These are phyloP conservation scores for Heliconius himera DNA, from an alignment of 1,140 invertebrate species.

Conservation along the genomic window DNA sequence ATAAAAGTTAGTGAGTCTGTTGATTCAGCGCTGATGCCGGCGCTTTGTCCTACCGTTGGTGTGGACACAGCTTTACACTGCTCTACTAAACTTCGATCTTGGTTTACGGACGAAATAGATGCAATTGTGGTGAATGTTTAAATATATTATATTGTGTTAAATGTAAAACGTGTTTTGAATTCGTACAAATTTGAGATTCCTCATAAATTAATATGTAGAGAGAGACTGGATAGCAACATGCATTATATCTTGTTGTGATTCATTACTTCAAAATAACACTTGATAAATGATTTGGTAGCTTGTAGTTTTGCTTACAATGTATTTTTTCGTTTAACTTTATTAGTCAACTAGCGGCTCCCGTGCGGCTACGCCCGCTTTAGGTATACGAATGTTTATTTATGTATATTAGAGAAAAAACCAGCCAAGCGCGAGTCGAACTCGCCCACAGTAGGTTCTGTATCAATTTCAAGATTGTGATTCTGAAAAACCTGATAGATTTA, in stretches of 20 bases:
- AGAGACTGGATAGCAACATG: background rate
- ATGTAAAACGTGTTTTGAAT: background rate
- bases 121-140: background rate
- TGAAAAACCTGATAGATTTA: too few relatives aligned
- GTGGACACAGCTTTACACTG: conserved; percentile 20
- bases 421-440: too few relatives aligned
- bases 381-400: background rate
- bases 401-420: too few relatives aligned
- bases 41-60: conserved; percentile 27
- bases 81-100: background rate
- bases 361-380: too few relatives aligned
- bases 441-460: too few relatives aligned
- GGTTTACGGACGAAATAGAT: background rate
- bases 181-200: background rate
- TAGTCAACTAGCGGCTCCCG: too few relatives aligned
- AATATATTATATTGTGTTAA: conserved; percentile 1
- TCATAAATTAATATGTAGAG: background rate
- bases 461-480: too few relatives aligned
- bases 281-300: background rate
- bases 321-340: background rate
- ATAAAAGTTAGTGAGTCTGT: conserved; percentile 35
- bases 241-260: conserved; percentile 3
- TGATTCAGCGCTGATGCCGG: conserved; percentile 25
- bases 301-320: background rate
- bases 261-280: background rate